phyloP scores from a whole-genome alignment of 37 sponge, comb jelly and placozoan species.

The Spongilla lacustris region DNA sequence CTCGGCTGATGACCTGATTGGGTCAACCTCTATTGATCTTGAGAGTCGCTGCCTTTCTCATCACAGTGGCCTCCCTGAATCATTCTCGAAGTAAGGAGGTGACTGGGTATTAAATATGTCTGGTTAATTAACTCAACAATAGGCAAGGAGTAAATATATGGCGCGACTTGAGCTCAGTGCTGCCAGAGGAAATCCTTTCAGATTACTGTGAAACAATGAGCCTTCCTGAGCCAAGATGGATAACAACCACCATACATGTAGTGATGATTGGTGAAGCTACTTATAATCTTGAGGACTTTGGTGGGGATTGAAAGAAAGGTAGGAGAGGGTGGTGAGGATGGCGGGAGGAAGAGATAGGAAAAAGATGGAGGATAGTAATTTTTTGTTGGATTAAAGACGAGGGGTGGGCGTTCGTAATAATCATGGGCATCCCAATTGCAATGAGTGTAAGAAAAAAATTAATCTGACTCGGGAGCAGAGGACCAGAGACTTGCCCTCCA shows the following conservation, averaged over 20 bases:
- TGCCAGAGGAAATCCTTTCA: slow-evolving; percentile 40
- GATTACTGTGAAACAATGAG: slow-evolving; percentile 54
- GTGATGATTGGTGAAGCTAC: slow-evolving; percentile 10
- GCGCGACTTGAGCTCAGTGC: slow-evolving; percentile 1
- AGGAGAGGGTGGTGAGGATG: too few species aligned
- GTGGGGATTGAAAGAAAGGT: too few species aligned
- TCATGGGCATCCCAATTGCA: too few species aligned
- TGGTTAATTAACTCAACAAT: background rate
- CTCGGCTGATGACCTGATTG: slow-evolving; percentile 83
- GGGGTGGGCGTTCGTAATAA: too few species aligned
- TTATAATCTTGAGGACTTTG: slow-evolving; percentile 30
- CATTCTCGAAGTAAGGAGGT: slow-evolving; percentile 17
- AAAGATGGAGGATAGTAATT: too few species aligned
- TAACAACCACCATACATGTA: background rate
- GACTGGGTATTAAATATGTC: background rate
- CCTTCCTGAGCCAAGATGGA: slow-evolving; percentile 54
- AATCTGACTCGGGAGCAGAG: too few species aligned
- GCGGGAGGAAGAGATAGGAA: too few species aligned
- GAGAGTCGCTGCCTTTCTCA: slow-evolving; percentile 80
- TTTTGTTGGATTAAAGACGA: too few species aligned
- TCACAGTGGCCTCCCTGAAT: slow-evolving; percentile 68
- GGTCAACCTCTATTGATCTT: slow-evolving; percentile 83
- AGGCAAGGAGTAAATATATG: slow-evolving; percentile 44
- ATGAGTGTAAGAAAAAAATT: too few species aligned
- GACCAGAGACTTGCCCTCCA: slow-evolving; percentile 94